These are phyloP conservation scores for Strix aluco DNA, from an alignment of 2,113 vertebrate species.

Conservation along the genomic window DNA sequence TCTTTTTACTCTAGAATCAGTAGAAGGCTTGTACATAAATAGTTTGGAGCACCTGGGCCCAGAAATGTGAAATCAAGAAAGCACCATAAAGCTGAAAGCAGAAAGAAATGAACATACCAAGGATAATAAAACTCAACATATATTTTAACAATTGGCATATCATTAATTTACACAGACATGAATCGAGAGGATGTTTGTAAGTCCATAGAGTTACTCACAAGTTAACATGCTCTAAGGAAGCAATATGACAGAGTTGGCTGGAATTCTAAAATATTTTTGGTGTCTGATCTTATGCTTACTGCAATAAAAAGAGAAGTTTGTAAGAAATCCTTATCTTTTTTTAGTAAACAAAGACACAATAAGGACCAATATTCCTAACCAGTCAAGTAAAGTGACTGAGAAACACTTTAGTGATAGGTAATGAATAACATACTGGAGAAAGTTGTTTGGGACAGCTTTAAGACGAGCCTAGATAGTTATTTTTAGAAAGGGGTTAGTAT, in stretches of 20 bases:
- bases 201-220: background rate
- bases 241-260: background rate
- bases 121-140: background rate
- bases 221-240: background rate
- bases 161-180: background rate
- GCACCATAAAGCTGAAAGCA: background rate
- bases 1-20: background rate
- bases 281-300: background rate
- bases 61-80: background rate
- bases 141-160: background rate
- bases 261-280: background rate
- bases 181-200: background rate
- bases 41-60: background rate
- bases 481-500: background rate
- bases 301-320: background rate
- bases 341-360: background rate
- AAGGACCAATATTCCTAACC: background rate
- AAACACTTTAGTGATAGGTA: background rate
- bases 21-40: background rate
- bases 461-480: background rate
- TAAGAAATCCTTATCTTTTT: background rate
- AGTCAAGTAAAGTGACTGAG: background rate
- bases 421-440: background rate
- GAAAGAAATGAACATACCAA: background rate
- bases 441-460: background rate